Evolutionary conservation across 2,888 invertebrate species (phyloP), one percentile per base, ranked within the genome.

Genomic region (Trisateles emortualis): DNA sequence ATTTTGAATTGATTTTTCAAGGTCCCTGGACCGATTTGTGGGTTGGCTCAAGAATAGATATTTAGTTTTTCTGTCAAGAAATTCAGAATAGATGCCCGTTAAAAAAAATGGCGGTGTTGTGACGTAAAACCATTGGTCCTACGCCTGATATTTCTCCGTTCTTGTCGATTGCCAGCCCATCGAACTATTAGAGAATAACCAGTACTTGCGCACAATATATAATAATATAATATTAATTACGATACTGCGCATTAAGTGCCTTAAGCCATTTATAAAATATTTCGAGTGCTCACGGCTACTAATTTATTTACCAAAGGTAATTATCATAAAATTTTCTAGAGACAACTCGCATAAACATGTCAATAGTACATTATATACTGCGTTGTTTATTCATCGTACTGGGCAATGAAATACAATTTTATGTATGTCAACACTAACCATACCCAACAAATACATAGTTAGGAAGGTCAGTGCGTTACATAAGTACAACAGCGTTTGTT

Each of bases 361-460:
- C 43, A 47, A 45, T 50, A 52, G 39, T 52, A 0, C 43, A 35
- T 48, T 54, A 58, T 62, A 55, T 51, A 54, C 36, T 16, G 40
- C 9, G 49, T 59, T 42, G 29, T 62, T 65, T 43, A 42, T 49
- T 44, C 41, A 44, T 43, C 52, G 40, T 59, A 41, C 50, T 49
- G 39, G 56, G 61, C 44, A 57, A 68, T 68, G 70, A 66, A 62
- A 56, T 54, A 6, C 17, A 59, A 71, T 66, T 69, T 68, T 68
- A 66, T 65, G 49, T 62, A 41, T 59, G 58, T 63, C 68, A 61
- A 57, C 53, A 81, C 85, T 86, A 78, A 86, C 87, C 86, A 78
- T 78, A 76, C 79, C 64, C 79, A 81, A 79, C 60, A 52, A 59
- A 53, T 66, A 69, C 65, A 62, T 60, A 59, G 64, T 71, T 59